These are phyloP conservation scores for Orestias chungarensis DNA, from an alignment of 2,797 vertebrate genomes.

Conservation along the genomic window DNA sequence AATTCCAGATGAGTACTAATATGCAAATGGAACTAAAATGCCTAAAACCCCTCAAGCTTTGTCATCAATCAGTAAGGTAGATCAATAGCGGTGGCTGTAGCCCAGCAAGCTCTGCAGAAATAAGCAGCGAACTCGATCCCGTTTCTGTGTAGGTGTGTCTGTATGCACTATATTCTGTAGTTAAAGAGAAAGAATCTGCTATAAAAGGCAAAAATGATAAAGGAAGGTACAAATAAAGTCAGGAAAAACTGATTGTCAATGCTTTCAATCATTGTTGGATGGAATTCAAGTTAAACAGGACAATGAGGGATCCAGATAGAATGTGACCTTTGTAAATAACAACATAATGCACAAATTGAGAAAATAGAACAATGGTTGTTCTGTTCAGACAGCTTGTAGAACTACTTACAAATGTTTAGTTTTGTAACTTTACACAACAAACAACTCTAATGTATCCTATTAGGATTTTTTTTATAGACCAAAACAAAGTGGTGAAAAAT, in stretches of 20 bases:
- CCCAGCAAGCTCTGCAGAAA: constrained; percentile 54
- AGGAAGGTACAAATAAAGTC: constrained; percentile 2
- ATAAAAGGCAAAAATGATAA: constrained; percentile 14
- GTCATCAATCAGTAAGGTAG: constrained; percentile 61
- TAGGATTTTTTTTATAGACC: no score
- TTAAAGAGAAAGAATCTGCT: constrained; percentile 15
- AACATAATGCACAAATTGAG: no score
- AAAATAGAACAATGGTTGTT: no score
- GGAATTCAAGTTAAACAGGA: no score
- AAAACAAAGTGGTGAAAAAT: no score
- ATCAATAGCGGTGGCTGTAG: constrained; percentile 56
- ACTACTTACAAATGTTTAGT: not conserved
- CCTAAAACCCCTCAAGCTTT: constrained; percentile 45
- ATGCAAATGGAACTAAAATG: constrained; percentile 55
- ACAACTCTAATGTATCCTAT: no score
- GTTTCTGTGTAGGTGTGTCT: constrained; percentile 20
- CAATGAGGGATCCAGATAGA: no score
- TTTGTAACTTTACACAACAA: not conserved
- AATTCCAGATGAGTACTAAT: constrained; percentile 27
- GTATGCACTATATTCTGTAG: constrained; percentile 6
- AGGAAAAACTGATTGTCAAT: constrained; percentile 38
- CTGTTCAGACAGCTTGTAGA: no score
- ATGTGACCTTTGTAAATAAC: no score
- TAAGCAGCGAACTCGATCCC: constrained; percentile 30
- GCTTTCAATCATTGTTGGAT: constrained; percentile 14